phyloP scores from a whole-genome alignment of 2,797 vertebrate species.

The Schizothorax lantsangensis region DNA sequence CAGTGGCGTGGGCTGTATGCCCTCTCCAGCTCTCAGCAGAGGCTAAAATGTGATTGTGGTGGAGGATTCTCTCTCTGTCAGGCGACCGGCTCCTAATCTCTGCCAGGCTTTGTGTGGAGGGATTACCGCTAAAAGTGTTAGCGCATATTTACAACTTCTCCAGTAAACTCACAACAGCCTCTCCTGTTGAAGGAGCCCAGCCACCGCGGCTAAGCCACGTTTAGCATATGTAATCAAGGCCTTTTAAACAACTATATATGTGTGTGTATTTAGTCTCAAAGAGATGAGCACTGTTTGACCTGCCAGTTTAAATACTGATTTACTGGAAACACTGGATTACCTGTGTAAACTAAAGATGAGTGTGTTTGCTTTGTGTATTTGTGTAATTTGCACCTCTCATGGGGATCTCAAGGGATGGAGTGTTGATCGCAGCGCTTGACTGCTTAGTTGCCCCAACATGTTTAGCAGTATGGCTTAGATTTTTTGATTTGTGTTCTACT shows the following conservation, averaged over 20 bases:
- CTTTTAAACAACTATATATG: constrained; percentile 68
- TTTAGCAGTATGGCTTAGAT: background rate
- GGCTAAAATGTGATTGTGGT: constrained; percentile 82
- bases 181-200: constrained; percentile 74
- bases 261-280: constrained; percentile 65
- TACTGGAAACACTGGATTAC: constrained; percentile 73
- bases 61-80: constrained; percentile 77
- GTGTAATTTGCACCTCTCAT: constrained; percentile 66
- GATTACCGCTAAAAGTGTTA: constrained; percentile 84
- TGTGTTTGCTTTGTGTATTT: constrained; percentile 66
- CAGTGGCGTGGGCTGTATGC: constrained; percentile 66
- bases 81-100: constrained; percentile 82
- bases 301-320: constrained; percentile 69
- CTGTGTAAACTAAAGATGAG: constrained; percentile 67
- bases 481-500: constrained; percentile 19
- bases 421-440: constrained; percentile 48
- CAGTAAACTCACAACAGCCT: constrained; percentile 82
- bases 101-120: constrained; percentile 80
- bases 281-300: constrained; percentile 61
- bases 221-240: constrained; percentile 81
- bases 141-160: constrained; percentile 83
- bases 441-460: constrained; percentile 21
- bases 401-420: constrained; percentile 67
- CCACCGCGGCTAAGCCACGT: constrained; percentile 77
- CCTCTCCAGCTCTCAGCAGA: constrained; percentile 75